Base-by-base conservation (phyloP, 2,888 invertebrate genomes). In the Zonitis immaculata region DNA sequence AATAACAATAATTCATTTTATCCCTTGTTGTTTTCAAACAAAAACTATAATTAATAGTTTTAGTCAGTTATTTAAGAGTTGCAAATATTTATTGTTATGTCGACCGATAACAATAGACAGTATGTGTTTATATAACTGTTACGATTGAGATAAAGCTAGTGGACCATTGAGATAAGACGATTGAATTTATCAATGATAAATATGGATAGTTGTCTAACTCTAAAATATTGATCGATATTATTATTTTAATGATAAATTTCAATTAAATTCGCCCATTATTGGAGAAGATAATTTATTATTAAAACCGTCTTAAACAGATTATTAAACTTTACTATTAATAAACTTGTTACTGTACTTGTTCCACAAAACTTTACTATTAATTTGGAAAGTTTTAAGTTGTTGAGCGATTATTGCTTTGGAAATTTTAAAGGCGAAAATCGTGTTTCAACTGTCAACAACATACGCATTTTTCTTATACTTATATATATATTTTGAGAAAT, bases 301-400 rank as follows among this genome's bases (percentile, higher is more conserved):
- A n/a, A n/a, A n/a, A n/a, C n/a, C 20, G 32, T 32, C 42, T 45
- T 45, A 45, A 53, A 49, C 54, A 47, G 51, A 51, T 55, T 55
- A 55, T 51, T 55, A 55, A 55, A 55, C 48, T 55, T 55, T 45
- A 32, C 48, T 27, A 44, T 55, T 55, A 55, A 35, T n/a, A n/a
- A n/a, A n/a, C n/a, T n/a, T n/a, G n/a, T n/a, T n/a, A n/a, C n/a
- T n/a, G n/a, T n/a, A n/a, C n/a, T n/a, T n/a, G n/a, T n/a, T n/a
- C n/a, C 35, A 16, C 16, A 3, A 35, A 35, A 35, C 35, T 35
- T 35, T 9, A 14, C 12, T 32, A 32, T 32, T 32, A 35, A 35
- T 18, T 7, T 32, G 7, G 14, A n/a, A 32, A 16, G 32, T 14
- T 16, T 14, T 32, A 32, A 32, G n/a, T 8, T 30, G 28, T 30